Conservation (phyloP, 2,888 invertebrate genomes). For the Serrognathus titanus region DNA sequence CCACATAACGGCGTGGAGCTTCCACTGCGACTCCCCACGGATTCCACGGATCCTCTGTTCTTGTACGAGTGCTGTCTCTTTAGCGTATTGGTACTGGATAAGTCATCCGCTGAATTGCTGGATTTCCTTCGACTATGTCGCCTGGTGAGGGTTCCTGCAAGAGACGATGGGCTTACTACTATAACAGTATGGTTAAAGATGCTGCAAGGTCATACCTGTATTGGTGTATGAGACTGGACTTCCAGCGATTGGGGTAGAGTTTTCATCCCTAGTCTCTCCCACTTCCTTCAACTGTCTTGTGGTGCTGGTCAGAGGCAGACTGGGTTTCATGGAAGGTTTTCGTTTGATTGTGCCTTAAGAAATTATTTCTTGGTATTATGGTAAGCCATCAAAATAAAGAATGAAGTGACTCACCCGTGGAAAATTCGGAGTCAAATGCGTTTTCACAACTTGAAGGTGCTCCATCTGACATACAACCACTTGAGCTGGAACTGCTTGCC, state of each 20-base stretch:
- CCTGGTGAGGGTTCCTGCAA: constrained; percentile 48
- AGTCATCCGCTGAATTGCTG: constrained; percentile 43
- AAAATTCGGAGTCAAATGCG: constrained; percentile 72
- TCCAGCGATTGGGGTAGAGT: constrained; percentile 42
- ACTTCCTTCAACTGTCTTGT: constrained; percentile 87
- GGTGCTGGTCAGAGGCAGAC: constrained; percentile 85
- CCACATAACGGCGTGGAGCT: constrained; percentile 52
- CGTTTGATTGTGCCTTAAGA: constrained; percentile 78
- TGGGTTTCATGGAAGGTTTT: constrained; percentile 90
- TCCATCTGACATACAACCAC: constrained; percentile 80
- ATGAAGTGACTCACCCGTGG: constrained; percentile 56
- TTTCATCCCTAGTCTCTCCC: constrained; percentile 65
- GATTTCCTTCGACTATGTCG: constrained; percentile 54
- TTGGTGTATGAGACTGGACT: constrained; percentile 42
- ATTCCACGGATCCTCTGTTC: constrained; percentile 50
- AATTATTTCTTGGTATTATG: neutral
- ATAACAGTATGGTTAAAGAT: neutral
- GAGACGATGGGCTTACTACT: too few species aligned
- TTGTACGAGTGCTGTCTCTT: constrained; percentile 60
- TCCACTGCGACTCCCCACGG: constrained; percentile 51
- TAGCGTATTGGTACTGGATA: constrained; percentile 51
- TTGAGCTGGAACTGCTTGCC: constrained; percentile 80
- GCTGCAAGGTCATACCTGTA: constrained; percentile 29
- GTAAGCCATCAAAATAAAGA: neutral
- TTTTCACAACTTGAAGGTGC: constrained; percentile 69